A percentile compares a stretch with the other conserved stretches of the same genome.
Evolutionary conservation across 2,113 vertebrate species (phyloP).

Genomic region (Labeo catla): DNA sequence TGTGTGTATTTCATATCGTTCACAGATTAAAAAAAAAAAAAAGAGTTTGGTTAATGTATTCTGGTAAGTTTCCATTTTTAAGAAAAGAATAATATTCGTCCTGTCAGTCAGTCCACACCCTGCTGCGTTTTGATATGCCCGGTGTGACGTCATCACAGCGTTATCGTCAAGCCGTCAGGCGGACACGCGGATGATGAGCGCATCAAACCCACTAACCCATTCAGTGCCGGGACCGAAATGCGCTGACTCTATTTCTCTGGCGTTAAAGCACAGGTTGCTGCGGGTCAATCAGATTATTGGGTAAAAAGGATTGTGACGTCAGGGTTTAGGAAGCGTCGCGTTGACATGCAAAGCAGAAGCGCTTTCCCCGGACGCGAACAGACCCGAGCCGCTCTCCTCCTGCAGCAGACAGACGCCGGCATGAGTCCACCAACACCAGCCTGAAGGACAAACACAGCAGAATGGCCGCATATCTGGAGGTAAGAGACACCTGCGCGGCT

Average conservation of each 20-base stretch:
- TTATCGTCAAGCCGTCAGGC: neutral
- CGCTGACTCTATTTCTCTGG: neutral
- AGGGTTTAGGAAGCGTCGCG: slow-evolving; percentile 63
- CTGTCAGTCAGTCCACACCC: neutral
- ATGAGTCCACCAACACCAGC: slow-evolving; percentile 51
- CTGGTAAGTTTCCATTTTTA: too few species aligned
- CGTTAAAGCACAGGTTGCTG: slow-evolving; percentile 47
- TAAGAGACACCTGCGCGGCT: slow-evolving; percentile 52
- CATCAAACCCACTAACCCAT: neutral
- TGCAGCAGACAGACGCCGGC: slow-evolving; percentile 23
- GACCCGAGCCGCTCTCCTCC: slow-evolving; percentile 27
- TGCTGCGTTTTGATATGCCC: neutral
- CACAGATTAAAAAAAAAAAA: too few species aligned
- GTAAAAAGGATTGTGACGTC: slow-evolving; percentile 78
- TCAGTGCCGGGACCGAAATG: neutral
- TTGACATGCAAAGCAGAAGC: slow-evolving; percentile 14
- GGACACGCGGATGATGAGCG: neutral
- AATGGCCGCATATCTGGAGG: slow-evolving; percentile 77
- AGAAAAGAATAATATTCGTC: too few species aligned
- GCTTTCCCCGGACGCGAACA: neutral
- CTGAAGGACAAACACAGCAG: slow-evolving; percentile 39
- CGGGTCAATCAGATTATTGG: slow-evolving; percentile 72
- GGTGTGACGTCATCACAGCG: neutral
- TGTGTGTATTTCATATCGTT: too few species aligned
- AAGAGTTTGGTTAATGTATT: too few species aligned